phyloP scores from a whole-genome alignment of 2,113 vertebrate species.

The Jacana jacana region DNA sequence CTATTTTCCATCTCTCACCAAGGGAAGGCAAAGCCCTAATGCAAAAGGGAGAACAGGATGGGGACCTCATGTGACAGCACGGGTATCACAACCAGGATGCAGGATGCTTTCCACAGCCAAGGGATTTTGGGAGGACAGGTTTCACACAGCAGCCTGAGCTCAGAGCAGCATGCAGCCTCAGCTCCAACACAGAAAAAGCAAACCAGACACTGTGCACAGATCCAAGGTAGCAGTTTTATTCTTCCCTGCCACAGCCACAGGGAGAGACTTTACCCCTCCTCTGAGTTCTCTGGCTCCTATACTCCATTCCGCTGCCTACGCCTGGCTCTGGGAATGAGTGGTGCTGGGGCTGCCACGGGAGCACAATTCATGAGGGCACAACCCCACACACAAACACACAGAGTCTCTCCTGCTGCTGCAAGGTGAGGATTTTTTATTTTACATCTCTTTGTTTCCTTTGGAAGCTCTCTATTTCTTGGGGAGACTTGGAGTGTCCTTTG shows the following conservation, averaged over 20 bases:
- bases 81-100: rapidly evolving
- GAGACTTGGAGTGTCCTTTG: neutral
- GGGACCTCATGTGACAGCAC: rapidly evolving
- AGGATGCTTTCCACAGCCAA: neutral
- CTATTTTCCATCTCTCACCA: rapidly evolving
- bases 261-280: neutral
- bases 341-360: neutral
- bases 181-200: neutral
- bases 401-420: neutral
- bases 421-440: neutral
- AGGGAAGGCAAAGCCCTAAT: neutral
- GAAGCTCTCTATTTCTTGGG: neutral
- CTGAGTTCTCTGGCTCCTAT: neutral
- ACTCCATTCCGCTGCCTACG: rapidly evolving
- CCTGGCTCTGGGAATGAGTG: neutral
- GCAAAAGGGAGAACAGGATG: neutral
- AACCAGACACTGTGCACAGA: neutral
- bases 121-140: neutral
- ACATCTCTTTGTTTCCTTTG: neutral
- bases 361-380: neutral
- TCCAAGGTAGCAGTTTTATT: neutral
- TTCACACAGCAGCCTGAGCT: neutral
- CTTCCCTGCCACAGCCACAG: neutral
- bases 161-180: rapidly evolving
- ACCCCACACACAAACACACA: rapidly evolving